phyloP scores from a whole-genome alignment of 2,113 vertebrate species.

The Mastomys natalensis region DNA sequence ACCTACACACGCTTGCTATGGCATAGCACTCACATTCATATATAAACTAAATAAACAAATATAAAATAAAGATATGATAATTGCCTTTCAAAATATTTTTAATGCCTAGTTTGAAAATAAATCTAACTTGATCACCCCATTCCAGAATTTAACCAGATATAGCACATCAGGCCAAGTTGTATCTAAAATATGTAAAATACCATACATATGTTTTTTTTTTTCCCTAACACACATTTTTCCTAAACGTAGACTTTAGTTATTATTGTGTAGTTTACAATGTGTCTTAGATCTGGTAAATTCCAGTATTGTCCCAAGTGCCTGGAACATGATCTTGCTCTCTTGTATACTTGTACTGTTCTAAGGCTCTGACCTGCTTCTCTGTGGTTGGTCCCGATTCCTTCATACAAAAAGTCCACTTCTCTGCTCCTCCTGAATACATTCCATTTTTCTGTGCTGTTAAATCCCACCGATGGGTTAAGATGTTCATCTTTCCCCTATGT shows the following conservation, averaged over 20 bases:
- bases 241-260: neutral
- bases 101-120: neutral
- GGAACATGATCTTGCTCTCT: neutral
- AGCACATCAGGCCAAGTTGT: neutral
- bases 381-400: neutral
- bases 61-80: neutral
- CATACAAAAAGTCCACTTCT: neutral
- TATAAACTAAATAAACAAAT: neutral
- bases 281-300: neutral
- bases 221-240: neutral
- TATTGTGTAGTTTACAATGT: neutral
- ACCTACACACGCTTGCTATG: neutral
- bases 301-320: neutral
- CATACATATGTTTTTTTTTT: neutral
- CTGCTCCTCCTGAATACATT: neutral
- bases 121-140: neutral
- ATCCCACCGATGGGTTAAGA: neutral
- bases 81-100: neutral
- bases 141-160: neutral
- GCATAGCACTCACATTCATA: neutral
- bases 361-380: neutral
- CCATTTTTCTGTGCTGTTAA: neutral
- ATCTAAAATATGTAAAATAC: neutral
- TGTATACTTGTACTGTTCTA: neutral
- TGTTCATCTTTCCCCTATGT: neutral